Evolutionary conservation across 2,888 invertebrate genomes (phyloP), one percentile per base, ranked within the genome.

Genomic region (Hypolimnas misippus): DNA sequence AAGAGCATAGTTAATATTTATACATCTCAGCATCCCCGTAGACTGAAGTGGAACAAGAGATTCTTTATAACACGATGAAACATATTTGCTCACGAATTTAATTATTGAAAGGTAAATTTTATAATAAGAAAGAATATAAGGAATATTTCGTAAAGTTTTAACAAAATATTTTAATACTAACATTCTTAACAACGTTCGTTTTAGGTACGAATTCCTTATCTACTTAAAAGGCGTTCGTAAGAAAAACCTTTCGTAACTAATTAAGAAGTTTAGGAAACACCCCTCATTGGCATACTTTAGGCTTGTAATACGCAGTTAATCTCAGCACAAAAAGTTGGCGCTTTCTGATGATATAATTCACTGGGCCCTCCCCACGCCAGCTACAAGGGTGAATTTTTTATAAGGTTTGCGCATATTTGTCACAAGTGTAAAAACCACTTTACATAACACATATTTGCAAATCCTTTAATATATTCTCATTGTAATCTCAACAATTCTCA

Each of bases 241-340:
- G 57, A 58, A 70, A 63, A 68, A 67, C 56, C 63, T 65, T 78
- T 60, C 78, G 74, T 78, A 81, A 82, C 84, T 87, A 87, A 87
- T 87, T 87, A 88, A 83, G 84, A 86, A 88, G 83, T 87, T 86
- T 78, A 77, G 74, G 76, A 66, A 85, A 83, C 82, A 83, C 80
- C 77, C 81, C 83, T 86, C 86, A 87, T 86, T 84, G 87, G 83
- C 83, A 86, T 84, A 87, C 86, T 88, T 88, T 84, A 75, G 73
- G 79, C 84, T 83, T 86, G 85, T 88, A 87, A 84, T 83, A 87
- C 84, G 83, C 84, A 84, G 84, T 85, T 87, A 87, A 87, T 87
- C 86, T 87, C 80, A 72, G 79, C 80, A 78, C 77, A 87, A 88
- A 87, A 88, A 87, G 80, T 88, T 85, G 78, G 78, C 78, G 75